phyloP scores from a whole-genome alignment of 2,797 vertebrate genomes.

The Enteromius fasciolatus region DNA sequence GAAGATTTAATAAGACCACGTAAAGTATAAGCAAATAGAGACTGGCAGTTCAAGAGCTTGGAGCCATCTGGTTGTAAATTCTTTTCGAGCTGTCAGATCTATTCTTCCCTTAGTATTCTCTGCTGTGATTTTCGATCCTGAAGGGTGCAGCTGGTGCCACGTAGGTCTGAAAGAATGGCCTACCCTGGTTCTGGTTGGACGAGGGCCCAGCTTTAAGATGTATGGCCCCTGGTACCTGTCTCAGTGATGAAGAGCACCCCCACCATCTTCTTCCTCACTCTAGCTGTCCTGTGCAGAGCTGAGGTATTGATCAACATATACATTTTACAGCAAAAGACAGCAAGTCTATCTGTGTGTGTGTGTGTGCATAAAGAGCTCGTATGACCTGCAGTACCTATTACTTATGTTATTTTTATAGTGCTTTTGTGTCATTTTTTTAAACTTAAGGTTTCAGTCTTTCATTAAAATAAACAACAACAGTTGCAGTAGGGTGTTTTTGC shows the following conservation, averaged over 20 bases:
- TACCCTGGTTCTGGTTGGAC: slow-evolving; percentile 27
- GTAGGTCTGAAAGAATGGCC: slow-evolving; percentile 43
- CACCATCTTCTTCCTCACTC: slow-evolving; percentile 58
- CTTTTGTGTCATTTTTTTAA: neutral
- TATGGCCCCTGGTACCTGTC: slow-evolving; percentile 38
- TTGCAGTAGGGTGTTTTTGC: neutral
- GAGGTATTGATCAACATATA: slow-evolving; percentile 54
- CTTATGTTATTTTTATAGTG: neutral
- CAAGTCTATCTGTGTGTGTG: neutral
- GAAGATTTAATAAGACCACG: neutral
- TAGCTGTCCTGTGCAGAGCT: slow-evolving; percentile 58
- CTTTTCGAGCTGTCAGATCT: neutral
- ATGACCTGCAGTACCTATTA: neutral
- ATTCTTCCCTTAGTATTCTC: slow-evolving; percentile 1
- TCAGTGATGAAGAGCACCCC: slow-evolving; percentile 64
- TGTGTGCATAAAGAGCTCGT: neutral
- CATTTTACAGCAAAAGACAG: neutral
- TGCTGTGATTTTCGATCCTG: slow-evolving; percentile 2
- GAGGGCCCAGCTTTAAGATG: slow-evolving; percentile 54
- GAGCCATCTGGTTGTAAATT: slow-evolving; percentile 1
- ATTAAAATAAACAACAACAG: neutral
- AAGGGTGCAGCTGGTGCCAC: slow-evolving; percentile 22
- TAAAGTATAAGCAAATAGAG: neutral
- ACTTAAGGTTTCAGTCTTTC: neutral
- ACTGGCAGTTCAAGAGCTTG: neutral